A percentile compares a stretch with the other conserved stretches of the same genome.
phyloP scores from a whole-genome alignment of 2,888 invertebrate genomes.

The Epiblema foenella region DNA sequence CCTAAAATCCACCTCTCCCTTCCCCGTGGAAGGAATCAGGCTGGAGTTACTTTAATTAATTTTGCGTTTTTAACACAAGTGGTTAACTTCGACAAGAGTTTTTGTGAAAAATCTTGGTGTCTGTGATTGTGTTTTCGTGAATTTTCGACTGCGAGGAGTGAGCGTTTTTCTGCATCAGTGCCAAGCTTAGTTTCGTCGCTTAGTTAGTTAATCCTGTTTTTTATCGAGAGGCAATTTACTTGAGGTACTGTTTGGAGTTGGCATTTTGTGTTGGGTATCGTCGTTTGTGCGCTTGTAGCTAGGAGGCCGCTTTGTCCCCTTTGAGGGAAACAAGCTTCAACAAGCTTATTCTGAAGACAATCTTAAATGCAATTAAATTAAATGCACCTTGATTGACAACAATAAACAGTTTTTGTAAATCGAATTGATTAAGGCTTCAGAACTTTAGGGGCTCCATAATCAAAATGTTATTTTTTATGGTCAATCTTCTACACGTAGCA shows the following conservation, averaged over 20 bases:
- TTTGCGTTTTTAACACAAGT: conserved; percentile 76
- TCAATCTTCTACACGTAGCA: conserved; percentile 4
- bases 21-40: conserved; percentile 70
- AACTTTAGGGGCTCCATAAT: neutral
- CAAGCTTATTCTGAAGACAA: conserved; percentile 14
- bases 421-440: neutral
- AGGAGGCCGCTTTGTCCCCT: conserved; percentile 67
- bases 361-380: conserved; percentile 14
- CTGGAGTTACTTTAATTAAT: conserved; percentile 62
- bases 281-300: conserved; percentile 64
- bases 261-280: conserved; percentile 80
- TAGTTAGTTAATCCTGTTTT: conserved; percentile 59
- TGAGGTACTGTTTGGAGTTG: conserved; percentile 71
- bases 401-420: neutral
- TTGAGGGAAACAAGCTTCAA: conserved; percentile 63
- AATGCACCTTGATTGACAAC: conserved; percentile 29
- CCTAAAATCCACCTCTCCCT: conserved; percentile 75
- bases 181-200: conserved; percentile 70
- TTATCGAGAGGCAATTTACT: conserved; percentile 48
- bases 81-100: conserved; percentile 76
- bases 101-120: conserved; percentile 47
- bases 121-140: conserved; percentile 61
- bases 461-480: neutral
- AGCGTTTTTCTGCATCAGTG: conserved; percentile 36
- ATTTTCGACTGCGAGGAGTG: conserved; percentile 53